Conservation (phyloP, 2,888 invertebrate genomes). For the Frankliniella fusca region DNA sequence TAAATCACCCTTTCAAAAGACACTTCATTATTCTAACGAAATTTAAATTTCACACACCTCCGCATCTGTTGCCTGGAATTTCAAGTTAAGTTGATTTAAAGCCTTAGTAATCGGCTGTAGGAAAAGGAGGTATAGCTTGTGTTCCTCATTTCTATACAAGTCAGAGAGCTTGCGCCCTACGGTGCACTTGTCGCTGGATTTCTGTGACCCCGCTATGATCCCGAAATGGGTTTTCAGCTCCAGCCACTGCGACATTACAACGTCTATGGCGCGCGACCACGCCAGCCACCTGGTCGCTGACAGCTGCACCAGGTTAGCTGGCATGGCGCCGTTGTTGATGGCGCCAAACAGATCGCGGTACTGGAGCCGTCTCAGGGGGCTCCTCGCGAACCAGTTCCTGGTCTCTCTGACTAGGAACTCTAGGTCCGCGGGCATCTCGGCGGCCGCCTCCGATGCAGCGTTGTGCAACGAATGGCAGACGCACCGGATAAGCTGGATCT, state of each 20-base stretch:
- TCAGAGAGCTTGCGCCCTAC: constrained; percentile 35
- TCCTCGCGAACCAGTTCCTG: constrained; percentile 41
- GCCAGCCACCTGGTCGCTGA: constrained; percentile 40
- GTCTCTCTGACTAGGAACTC: too few species aligned
- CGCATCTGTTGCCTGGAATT: too few species aligned
- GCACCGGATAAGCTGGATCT: constrained; percentile 39
- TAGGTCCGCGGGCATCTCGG: too few species aligned
- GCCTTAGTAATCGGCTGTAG: constrained; percentile 37
- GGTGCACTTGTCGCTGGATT: constrained; percentile 37
- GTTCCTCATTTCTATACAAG: constrained; percentile 37
- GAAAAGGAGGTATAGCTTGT: constrained; percentile 38
- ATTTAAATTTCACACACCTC: too few species aligned
- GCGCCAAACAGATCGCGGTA: constrained; percentile 37
- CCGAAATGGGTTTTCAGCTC: constrained; percentile 39
- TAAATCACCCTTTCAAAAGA: too few species aligned
- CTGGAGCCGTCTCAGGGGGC: constrained; percentile 36
- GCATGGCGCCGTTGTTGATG: constrained; percentile 35
- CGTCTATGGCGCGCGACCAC: constrained; percentile 38
- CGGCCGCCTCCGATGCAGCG: constrained; percentile 40
- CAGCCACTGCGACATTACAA: constrained; percentile 29
- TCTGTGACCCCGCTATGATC: constrained; percentile 27
- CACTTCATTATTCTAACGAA: too few species aligned
- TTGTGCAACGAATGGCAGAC: constrained; percentile 41
- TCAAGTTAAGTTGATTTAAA: constrained; percentile 33
- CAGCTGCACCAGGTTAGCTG: constrained; percentile 38